Percentiles rank a stretch among this genome's conserved stretches.
phyloP scores from a whole-genome alignment of 2,113 vertebrate genomes.

The Lonchura striata region DNA sequence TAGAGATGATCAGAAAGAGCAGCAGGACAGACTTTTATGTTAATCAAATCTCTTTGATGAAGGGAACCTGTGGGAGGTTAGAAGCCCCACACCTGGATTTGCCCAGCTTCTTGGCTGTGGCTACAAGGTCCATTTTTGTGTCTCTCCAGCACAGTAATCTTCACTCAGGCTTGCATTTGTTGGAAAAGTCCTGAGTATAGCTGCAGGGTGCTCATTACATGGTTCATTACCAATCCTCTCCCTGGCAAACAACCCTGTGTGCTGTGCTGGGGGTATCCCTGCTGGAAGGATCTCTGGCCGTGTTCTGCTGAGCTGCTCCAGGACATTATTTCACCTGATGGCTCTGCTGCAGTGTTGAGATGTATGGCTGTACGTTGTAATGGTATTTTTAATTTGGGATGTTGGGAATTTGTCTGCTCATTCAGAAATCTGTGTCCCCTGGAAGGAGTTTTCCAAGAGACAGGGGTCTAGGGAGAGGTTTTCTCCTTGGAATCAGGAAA shows the following conservation, averaged over 20 bases:
- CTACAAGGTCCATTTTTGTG: background rate
- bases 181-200: background rate
- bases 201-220: conserved; percentile 57
- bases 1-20: background rate
- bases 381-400: background rate
- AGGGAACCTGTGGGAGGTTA: background rate
- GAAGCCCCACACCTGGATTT: background rate
- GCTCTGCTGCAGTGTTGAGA: background rate
- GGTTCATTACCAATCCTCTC: conserved; percentile 27
- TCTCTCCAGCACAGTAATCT: background rate
- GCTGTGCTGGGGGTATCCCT: conserved; percentile 15
- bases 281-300: rapidly evolving
- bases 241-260: conserved; percentile 11
- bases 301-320: conserved; percentile 11
- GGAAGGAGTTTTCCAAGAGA: background rate
- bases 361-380: background rate
- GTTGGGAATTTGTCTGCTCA: background rate
- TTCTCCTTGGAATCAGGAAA: background rate
- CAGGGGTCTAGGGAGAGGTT: background rate
- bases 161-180: conserved; percentile 15
- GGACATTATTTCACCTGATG: background rate
- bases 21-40: background rate
- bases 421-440: background rate
- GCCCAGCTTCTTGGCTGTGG: background rate
- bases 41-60: rapidly evolving